Evolutionary conservation across 2,797 vertebrate genomes (phyloP).

Genomic region (Alcedo atthis): DNA sequence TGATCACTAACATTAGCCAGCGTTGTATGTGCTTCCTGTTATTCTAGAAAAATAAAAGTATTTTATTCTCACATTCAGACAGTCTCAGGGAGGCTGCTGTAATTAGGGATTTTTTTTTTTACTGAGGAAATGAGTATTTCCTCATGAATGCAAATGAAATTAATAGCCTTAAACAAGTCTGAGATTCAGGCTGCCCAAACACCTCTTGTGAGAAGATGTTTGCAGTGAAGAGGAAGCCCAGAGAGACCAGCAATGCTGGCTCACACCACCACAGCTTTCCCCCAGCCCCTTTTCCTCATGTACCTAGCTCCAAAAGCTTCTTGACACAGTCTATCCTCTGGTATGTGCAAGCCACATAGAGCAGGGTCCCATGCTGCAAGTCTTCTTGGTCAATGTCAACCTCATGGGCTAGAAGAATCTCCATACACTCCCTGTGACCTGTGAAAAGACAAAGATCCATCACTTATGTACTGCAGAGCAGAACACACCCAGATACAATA

Average conservation of each 20-base stretch:
- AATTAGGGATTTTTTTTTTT: background rate
- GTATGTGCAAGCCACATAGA: slow-evolving; percentile 86
- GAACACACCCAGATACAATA: background rate
- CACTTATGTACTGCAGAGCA: background rate
- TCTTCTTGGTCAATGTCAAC: slow-evolving; percentile 85
- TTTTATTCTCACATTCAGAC: background rate
- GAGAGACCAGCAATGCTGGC: background rate
- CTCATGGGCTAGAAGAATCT: slow-evolving; percentile 86
- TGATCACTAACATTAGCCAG: background rate
- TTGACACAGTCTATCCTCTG: slow-evolving; percentile 82
- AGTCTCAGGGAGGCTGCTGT: background rate
- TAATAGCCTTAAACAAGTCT: background rate
- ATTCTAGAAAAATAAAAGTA: background rate
- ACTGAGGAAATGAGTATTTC: background rate
- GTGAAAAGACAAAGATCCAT: background rate
- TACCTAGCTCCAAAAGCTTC: slow-evolving; percentile 88
- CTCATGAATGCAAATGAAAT: background rate
- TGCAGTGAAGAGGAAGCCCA: background rate
- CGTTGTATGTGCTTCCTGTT: background rate
- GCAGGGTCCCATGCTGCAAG: slow-evolving; percentile 81
- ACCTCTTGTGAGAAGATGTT: background rate
- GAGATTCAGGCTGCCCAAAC: background rate
- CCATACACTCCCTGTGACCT: slow-evolving; percentile 91
- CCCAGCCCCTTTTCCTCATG: background rate
- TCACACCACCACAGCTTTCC: background rate